Evolutionary conservation across 1,140 invertebrate species (phyloP), one percentile per base, ranked within the genome.

Genomic region (Heliconius nattereri): DNA sequence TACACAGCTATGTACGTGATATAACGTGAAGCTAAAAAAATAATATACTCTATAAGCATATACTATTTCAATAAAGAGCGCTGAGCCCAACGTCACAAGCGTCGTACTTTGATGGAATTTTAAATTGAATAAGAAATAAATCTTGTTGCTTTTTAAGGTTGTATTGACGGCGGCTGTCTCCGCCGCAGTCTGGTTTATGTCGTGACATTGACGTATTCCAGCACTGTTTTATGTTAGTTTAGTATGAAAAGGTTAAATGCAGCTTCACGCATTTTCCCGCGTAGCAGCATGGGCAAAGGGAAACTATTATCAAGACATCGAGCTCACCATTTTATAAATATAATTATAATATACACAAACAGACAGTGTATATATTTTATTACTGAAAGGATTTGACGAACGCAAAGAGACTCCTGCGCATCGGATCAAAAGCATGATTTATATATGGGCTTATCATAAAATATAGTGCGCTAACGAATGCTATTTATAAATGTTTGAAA

Each of bases 91-190:
- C 26, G 9, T n/a, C 23, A 78, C 78, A 78, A 82, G 81, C 74
- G 57, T 49, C 70, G 77, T 26, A 66, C 20, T 66, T 66, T 87
- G 85, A 83, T 83, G 85, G 83, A 29, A 82, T 90, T 91, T 91
- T 91, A 90, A 91, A 91, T 91, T 91, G 87, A 91, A 91, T 91
- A 89, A 91, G 89, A 88, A 85, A 91, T 91, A 91, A 91, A 91
- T 91, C 89, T 91, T 90, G 88, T 89, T 86, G 85, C 86, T 88
- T 88, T 89, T 89, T 90, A 90, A 89, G 87, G 87, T 78, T 82
- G 81, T 85, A 86, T 86, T 87, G 87, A 89, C 83, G 84, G 81
- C 73, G 73, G 80, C 73, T 78, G 79, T 83, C 76, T 76, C 80
- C 83, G 85, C 83, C 85, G 79, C 72, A 75, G 78, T 35, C 57